A percentile compares a stretch with the other conserved stretches of the same genome.
Evolutionary conservation across 35 echinoderm and acorn worm species (phyloP).

Genomic region (Holothuria glaberrima): DNA sequence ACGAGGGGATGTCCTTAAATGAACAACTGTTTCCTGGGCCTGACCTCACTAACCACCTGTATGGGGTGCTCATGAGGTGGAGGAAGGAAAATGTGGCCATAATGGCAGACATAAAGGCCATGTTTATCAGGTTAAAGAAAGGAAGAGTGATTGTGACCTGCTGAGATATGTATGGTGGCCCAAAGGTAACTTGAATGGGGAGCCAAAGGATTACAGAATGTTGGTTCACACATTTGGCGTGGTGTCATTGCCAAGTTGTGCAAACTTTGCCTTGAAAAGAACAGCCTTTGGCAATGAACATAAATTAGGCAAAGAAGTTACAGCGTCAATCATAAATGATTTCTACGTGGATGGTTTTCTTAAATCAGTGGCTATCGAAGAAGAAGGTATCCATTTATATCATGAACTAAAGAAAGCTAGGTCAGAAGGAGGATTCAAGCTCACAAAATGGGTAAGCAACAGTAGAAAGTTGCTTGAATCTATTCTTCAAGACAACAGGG

Average conservation of each 20-base stretch:
- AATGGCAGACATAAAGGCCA: conserved; percentile 57
- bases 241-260: conserved; percentile 71
- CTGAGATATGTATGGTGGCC: conserved; percentile 62
- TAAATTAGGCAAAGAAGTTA: conserved; percentile 4
- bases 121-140: conserved; percentile 66
- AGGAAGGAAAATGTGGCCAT: conserved; percentile 37
- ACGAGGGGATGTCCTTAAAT: conserved; percentile 31
- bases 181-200: conserved; percentile 38
- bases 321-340: conserved; percentile 41
- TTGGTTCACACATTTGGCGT: conserved; percentile 80
- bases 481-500: conserved; percentile 54
- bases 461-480: conserved; percentile 57
- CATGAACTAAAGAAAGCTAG: conserved; percentile 21
- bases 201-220: conserved; percentile 56
- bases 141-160: not conserved
- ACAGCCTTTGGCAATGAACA: conserved; percentile 52
- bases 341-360: conserved; percentile 81
- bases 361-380: conserved; percentile 65
- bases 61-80: conserved; percentile 43
- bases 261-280: conserved; percentile 58
- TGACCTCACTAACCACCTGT: not conserved
- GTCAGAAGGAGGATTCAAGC: conserved; percentile 59
- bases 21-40: conserved; percentile 15
- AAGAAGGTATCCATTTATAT: conserved; percentile 41
- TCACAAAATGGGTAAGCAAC: conserved; percentile 81